Percentiles rank a stretch among this genome's conserved stretches.
These are phyloP conservation scores for Apolygus lucorum DNA, from an alignment of 1,140 invertebrate species.

Conservation along the genomic window DNA sequence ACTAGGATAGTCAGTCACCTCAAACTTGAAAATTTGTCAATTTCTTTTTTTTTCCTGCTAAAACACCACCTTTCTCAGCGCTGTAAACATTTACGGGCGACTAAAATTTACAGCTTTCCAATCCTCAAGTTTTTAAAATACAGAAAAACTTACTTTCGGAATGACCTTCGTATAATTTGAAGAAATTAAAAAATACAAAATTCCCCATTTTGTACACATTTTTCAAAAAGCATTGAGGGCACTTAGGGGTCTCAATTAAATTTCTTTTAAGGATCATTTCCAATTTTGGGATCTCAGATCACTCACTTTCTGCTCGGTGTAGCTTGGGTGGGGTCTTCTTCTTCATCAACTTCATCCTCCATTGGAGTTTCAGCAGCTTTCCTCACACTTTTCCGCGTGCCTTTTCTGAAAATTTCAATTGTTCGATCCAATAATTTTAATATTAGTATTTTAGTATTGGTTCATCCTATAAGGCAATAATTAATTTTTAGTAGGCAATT, in stretches of 20 bases:
- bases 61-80: too few species aligned
- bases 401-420: neutral
- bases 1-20: too few species aligned
- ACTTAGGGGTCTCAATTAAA: neutral
- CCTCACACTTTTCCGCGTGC: conserved; percentile 9
- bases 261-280: neutral
- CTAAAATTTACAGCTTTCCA: too few species aligned
- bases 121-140: too few species aligned
- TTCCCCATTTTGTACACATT: neutral
- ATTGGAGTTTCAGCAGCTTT: neutral
- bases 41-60: too few species aligned
- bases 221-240: neutral
- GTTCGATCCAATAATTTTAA: neutral
- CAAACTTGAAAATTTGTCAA: too few species aligned
- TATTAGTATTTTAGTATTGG: neutral
- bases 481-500: neutral
- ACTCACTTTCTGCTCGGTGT: conserved; percentile 1
- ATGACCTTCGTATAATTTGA: too few species aligned
- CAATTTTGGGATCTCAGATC: neutral
- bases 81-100: too few species aligned
- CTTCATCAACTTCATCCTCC: conserved; percentile 4
- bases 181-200: neutral
- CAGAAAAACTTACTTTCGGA: too few species aligned
- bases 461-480: neutral
- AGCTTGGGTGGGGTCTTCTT: neutral